phyloP scores from a whole-genome alignment of 2,797 vertebrate genomes.

The Hapalemur alaotrensis region DNA sequence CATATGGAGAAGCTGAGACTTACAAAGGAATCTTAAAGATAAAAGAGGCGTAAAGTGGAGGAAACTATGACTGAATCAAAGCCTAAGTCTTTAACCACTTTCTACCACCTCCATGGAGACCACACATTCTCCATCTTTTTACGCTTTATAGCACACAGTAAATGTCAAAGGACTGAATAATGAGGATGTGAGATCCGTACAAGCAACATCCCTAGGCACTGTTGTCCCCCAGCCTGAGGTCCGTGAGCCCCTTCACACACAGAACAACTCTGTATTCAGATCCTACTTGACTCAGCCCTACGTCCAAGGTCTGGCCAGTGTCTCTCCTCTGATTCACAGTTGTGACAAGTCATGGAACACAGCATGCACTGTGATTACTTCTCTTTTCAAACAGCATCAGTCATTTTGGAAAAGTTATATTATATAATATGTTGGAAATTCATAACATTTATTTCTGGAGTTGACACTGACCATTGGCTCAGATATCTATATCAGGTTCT shows the following conservation, averaged over 20 bases:
- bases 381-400: constrained; percentile 56
- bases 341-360: constrained; percentile 1
- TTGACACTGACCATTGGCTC: constrained; percentile 60
- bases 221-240: neutral
- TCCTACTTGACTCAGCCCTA: neutral
- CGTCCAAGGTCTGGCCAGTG: constrained; percentile 16
- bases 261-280: neutral
- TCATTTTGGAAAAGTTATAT: constrained; percentile 63
- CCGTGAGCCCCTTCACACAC: neutral
- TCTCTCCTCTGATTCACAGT: neutral
- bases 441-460: constrained; percentile 59
- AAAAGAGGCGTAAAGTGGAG: neutral
- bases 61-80: neutral
- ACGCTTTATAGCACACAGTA: neutral
- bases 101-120: neutral
- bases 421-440: constrained; percentile 58
- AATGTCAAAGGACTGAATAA: neutral
- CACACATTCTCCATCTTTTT: neutral
- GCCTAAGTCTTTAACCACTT: neutral
- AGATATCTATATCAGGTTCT: constrained; percentile 40
- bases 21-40: neutral
- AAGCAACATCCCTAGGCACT: neutral
- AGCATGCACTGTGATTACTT: neutral
- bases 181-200: neutral
- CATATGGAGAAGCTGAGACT: neutral